Conservation (phyloP, 2,797 vertebrate species). For the Chaetodon trifasciatus region DNA sequence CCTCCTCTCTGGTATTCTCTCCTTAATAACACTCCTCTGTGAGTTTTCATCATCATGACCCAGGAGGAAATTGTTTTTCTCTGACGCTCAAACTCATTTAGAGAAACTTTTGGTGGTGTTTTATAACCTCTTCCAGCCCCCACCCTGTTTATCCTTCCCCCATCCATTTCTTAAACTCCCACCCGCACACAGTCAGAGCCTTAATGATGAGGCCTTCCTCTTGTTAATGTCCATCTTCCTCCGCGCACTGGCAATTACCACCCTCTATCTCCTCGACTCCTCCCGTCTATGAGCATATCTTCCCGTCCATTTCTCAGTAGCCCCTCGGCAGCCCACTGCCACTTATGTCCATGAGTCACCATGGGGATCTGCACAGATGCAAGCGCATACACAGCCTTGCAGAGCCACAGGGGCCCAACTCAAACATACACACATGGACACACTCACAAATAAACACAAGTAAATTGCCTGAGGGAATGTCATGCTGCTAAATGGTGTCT, state of each 20-base stretch:
- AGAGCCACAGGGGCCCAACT: not conserved
- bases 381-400: not conserved
- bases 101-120: constrained; percentile 60
- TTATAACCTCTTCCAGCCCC: constrained; percentile 18
- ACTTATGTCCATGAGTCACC: constrained; percentile 60
- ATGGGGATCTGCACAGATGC: constrained; percentile 18
- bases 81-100: constrained; percentile 55
- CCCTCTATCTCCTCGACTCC: constrained; percentile 53
- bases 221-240: constrained; percentile 76
- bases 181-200: constrained; percentile 22
- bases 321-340: constrained; percentile 44
- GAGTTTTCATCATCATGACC: constrained; percentile 52
- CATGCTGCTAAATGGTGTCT: constrained; percentile 50
- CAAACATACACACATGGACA: constrained; percentile 5
- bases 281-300: constrained; percentile 47
- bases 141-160: constrained; percentile 12
- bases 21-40: constrained; percentile 48
- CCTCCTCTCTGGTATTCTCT: constrained; percentile 35
- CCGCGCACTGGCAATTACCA: constrained; percentile 60
- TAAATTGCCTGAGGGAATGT: constrained; percentile 36
- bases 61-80: constrained; percentile 55
- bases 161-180: constrained; percentile 39
- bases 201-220: constrained; percentile 69
- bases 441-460: constrained; percentile 17
- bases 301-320: constrained; percentile 38